Evolutionary conservation across 2,797 vertebrate species (phyloP), one percentile per base, ranked within the genome.

Genomic region (Acrossocheilus fasciatus): DNA sequence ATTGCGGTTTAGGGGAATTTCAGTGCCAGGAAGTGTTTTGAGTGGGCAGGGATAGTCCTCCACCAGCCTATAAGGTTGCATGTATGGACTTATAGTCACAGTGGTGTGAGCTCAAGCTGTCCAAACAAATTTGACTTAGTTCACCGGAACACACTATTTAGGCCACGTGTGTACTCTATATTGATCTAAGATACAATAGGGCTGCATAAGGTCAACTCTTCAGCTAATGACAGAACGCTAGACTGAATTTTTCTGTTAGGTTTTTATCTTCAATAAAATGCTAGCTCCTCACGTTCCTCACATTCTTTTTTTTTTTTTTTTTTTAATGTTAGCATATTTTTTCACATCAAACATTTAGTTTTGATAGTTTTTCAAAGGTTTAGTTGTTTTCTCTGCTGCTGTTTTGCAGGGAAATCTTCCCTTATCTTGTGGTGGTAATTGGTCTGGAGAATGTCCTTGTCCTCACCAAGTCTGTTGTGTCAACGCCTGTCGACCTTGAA

Each of bases 401-500:
- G 12, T n/a, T 84, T 4, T 76, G 12, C 92, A 99, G 98, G 1
- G 98, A 99, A 94, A 99, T 99, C 52, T 99, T 99, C 81, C 98
- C 98, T 0, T 99, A 99, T 91, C 94, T 99, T 76, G 98, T 99
- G 88, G 98, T 99, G 12, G 98, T 99, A 64, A 99, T 99, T 0
- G 98, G 98, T 81, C 91, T 99, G n/a, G 98, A 99, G 94, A 99
- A 99, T 0, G 98, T 99, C 86, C 68, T 99, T 87, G 98, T 99
- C 50, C 97, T 99, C 91, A 99, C 98, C 39, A 99, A 99, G 92
- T 99, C 98, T 0, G 98, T 99, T 1, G 98, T 99, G 88, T 99
- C 98, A 1, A 99, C 98, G 0, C 98, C 98, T 0, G 98, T 99
- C 1, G 98, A 99, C 94, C 96, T 99, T 7, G 98, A 99, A 90